Conservation (phyloP, 2,797 vertebrate species). For the Babyrousa celebensis region DNA sequence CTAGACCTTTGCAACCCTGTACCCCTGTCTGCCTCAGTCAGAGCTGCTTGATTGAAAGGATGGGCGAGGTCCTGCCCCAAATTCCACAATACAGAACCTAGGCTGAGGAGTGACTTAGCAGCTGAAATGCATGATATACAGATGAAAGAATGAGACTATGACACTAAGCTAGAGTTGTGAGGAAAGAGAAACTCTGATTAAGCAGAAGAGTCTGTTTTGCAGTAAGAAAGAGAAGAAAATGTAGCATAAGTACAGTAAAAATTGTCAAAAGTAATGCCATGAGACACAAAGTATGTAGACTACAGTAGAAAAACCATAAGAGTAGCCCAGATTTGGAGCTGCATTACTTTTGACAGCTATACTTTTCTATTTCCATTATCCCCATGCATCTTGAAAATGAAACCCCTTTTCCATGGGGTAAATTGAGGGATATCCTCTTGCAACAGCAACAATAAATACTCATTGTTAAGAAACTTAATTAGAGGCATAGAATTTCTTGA, state of each 20-base stretch:
- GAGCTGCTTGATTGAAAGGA: not conserved
- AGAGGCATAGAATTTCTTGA: not conserved
- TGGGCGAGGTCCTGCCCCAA: rapidly evolving
- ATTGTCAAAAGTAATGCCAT: not conserved
- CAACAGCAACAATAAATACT: not conserved
- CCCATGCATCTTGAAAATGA: not conserved
- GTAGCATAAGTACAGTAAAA: not conserved
- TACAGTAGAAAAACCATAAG: not conserved
- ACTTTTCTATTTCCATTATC: not conserved
- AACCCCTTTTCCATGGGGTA: not conserved
- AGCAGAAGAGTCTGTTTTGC: not conserved
- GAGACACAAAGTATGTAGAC: not conserved
- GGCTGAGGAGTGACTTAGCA: not conserved
- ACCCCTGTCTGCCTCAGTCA: rapidly evolving
- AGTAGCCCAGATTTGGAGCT: not conserved
- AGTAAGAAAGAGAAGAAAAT: not conserved
- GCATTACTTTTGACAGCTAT: not conserved
- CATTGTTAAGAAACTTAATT: not conserved
- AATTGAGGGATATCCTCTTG: not conserved
- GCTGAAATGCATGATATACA: not conserved
- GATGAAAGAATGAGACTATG: rapidly evolving
- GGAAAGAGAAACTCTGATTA: not conserved
- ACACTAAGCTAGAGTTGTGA: not conserved
- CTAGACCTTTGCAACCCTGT: not conserved
- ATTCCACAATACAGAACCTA: not conserved